A percentile compares a stretch with the other conserved stretches of the same genome.
These are phyloP conservation scores for Paramormyrops kingsleyae DNA, from an alignment of 2,113 vertebrate species.

Conservation along the genomic window DNA sequence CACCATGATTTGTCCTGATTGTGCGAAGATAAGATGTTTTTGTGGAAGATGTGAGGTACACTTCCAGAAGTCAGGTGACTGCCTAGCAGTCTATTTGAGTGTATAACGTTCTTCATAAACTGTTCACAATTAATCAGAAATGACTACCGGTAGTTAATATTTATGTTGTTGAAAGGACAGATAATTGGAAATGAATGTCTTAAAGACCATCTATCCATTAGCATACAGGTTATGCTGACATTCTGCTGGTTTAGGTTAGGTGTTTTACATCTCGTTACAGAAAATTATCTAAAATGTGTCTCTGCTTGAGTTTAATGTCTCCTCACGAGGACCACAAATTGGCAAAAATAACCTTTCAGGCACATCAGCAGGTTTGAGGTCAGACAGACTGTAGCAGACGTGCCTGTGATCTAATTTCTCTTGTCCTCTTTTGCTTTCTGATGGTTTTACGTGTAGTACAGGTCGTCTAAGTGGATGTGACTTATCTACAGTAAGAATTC, in stretches of 20 bases:
- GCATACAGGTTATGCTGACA: not conserved
- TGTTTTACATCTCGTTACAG: not conserved
- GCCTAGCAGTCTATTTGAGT: not conserved
- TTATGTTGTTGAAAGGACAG: not conserved
- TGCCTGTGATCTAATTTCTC: constrained; percentile 34
- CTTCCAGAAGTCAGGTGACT: not conserved
- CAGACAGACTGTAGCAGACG: constrained; percentile 18
- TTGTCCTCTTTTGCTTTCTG: constrained; percentile 9
- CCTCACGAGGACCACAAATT: constrained; percentile 20
- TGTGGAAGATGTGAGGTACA: not conserved
- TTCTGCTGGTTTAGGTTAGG: not conserved
- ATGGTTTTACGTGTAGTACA: not conserved
- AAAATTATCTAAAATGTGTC: not conserved
- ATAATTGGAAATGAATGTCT: not conserved
- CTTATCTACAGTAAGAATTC: not conserved
- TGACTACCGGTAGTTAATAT: not conserved
- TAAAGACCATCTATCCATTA: not conserved
- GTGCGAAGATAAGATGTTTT: not conserved
- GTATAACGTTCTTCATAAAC: not conserved
- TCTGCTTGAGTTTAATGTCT: not conserved
- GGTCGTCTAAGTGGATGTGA: not conserved
- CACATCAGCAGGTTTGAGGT: constrained; percentile 38
- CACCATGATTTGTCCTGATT: not conserved
- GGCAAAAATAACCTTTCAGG: constrained; percentile 18
- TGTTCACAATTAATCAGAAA: not conserved